Evolutionary conservation across 2,113 vertebrate genomes (phyloP).

Genomic region (Strix aluco): DNA sequence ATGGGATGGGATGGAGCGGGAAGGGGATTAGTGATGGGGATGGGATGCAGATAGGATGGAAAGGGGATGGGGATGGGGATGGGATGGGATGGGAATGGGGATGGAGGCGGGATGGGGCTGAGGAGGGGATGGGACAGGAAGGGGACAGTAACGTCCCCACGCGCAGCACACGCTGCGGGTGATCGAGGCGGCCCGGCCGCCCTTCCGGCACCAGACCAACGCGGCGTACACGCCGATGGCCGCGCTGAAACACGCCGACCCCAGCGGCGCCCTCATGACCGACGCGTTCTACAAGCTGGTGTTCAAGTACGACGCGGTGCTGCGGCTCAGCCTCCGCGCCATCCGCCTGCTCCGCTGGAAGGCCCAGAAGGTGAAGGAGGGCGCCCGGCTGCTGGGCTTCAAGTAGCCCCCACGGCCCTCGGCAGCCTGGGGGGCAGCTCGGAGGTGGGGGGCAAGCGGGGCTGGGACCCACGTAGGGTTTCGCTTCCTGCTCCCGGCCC

Average conservation of each 20-base stretch:
- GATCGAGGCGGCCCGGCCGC: constrained; percentile 16
- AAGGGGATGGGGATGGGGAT: not conserved
- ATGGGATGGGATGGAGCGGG: not conserved
- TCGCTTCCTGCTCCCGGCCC: constrained; percentile 42
- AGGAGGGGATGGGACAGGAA: not conserved
- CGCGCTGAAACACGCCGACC: constrained; percentile 51
- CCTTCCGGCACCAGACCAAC: constrained; percentile 60
- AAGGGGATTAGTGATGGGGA: no score
- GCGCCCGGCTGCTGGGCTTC: constrained; percentile 19
- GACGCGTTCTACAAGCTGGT: constrained; percentile 40
- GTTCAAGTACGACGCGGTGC: constrained; percentile 34
- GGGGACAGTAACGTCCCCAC: not conserved
- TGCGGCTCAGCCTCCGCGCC: constrained; percentile 48
- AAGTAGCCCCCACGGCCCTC: not conserved
- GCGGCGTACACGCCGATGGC: constrained; percentile 39
- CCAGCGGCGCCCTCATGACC: constrained; percentile 40
- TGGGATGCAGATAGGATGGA: no score
- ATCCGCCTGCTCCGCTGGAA: constrained; percentile 58
- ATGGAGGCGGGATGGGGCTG: not conserved
- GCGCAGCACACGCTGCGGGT: constrained; percentile 54
- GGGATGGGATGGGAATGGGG: no score
- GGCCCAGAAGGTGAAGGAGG: constrained; percentile 34
- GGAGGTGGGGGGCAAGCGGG: not conserved
- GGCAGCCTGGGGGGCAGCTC: not conserved
- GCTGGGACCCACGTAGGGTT: not conserved